Evolutionary conservation across 2,113 vertebrate genomes (phyloP).

Genomic region (Coregonus clupeaformis): DNA sequence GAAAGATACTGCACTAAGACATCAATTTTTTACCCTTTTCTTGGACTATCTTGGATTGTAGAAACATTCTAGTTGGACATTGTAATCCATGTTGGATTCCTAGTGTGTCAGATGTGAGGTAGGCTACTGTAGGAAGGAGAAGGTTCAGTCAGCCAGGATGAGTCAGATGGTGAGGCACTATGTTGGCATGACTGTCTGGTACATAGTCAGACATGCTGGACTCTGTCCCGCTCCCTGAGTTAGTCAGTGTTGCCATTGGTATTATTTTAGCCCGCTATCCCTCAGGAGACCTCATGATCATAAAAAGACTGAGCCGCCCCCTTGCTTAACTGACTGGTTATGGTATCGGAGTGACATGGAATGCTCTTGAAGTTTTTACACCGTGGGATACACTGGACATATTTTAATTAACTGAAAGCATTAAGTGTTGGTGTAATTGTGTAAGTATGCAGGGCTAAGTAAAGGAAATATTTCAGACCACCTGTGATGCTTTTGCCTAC

Average conservation of each 20-base stretch:
- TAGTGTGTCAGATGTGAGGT: neutral
- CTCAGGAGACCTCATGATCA: constrained; percentile 40
- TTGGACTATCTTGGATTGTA: constrained; percentile 40
- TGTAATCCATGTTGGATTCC: too few relatives aligned
- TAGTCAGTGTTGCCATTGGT: constrained; percentile 18
- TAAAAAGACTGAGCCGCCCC: constrained; percentile 37
- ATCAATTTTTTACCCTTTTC: too few relatives aligned
- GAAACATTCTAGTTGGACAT: too few relatives aligned
- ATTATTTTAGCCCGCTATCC: constrained; percentile 48
- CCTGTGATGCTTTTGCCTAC: constrained; percentile 38
- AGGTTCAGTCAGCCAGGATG: constrained; percentile 12
- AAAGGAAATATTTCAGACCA: constrained; percentile 48
- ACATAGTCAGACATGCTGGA: constrained; percentile 38
- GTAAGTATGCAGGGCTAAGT: constrained; percentile 33
- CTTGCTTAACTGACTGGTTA: constrained; percentile 16
- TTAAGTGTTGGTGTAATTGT: constrained; percentile 37
- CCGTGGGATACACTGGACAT: constrained; percentile 32
- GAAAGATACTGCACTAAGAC: constrained; percentile 5
- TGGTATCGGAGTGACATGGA: constrained; percentile 35
- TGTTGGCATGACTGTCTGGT: constrained; percentile 39
- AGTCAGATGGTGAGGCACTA: constrained; percentile 28
- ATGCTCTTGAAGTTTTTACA: constrained; percentile 50
- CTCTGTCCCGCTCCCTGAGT: constrained; percentile 28
- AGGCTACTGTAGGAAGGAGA: neutral
- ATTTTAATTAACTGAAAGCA: constrained; percentile 56